Evolutionary conservation across 2,888 invertebrate species (phyloP), one percentile per base, ranked within the genome.

Genomic region (Rhingia campestris): DNA sequence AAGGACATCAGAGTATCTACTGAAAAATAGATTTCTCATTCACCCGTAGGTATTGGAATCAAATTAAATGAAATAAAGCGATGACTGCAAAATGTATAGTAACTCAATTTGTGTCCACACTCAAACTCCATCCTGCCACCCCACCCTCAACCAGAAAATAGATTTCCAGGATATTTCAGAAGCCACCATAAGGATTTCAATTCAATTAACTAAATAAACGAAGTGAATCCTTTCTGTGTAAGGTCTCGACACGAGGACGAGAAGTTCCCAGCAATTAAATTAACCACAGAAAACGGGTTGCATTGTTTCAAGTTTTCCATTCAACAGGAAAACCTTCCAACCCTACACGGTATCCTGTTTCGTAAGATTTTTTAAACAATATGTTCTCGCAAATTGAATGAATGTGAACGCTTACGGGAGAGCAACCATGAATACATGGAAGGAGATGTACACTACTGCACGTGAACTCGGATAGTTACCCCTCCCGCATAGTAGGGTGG

Each of bases 191-290:
- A 73, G 73, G 64, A 79, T 69, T 64, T 37, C 51, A 82, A 79
- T 69, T 74, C 69, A 82, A 82, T 82, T 79, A 79, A 79, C 58
- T 79, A 74, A 82, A 69, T 82, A 64, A 82, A 82, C 79, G 73
- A 58, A 74, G 47, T n/a, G 69, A 74, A 58, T 69, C 63, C 51
- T 61, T 77, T 56, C 58, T 33, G 14, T 4, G 22, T 32, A 10
- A n/a, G 33, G 32, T 30, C 32, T 22, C 4, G 14, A n/a, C 47
- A 47, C 14, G 47, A 37, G 35, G 35, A 43, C 14, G 33, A 45
- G n/a, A 32, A 49, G 41, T 3, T 51, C 33, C 66, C 53, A 59
- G 32, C 61, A 76, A 76, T 69, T 69, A 67, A 76, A 67, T 76
- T 76, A 61, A 67, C 75, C 67, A 75, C 22, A 43, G 22, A 64